Percentiles rank a stretch among this genome's conserved stretches.
Conservation (phyloP, 2,797 vertebrate species). For the Channa striata region DNA sequence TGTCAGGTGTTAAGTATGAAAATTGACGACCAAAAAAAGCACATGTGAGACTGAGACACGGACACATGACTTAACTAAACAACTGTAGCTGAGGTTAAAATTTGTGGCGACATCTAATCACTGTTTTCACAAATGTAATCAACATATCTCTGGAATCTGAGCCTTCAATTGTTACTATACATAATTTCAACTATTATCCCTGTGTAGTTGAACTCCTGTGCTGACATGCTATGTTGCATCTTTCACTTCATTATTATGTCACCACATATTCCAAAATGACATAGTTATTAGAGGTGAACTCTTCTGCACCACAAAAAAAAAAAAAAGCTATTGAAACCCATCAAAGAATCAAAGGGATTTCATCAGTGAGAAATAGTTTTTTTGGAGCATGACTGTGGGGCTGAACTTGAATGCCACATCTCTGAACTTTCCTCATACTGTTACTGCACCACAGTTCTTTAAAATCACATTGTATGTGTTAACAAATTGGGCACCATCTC, state of each 20-base stretch:
- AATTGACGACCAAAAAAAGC: not conserved
- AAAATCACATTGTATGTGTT: not conserved
- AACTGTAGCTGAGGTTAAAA: not conserved
- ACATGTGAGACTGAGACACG: not conserved
- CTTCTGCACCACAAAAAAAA: not conserved
- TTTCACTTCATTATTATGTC: not conserved
- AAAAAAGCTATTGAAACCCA: not conserved
- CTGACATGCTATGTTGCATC: not conserved
- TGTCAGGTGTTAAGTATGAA: slow-evolving; percentile 11
- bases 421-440: not conserved
- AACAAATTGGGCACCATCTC: slow-evolving; percentile 28
- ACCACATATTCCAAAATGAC: not conserved
- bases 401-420: not conserved
- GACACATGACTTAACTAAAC: slow-evolving; percentile 2
- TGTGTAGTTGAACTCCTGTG: not conserved
- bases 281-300: not conserved
- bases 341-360: not conserved
- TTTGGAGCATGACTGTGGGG: not conserved
- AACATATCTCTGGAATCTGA: slow-evolving; percentile 2
- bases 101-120: slow-evolving; percentile 13
- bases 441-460: slow-evolving; percentile 23
- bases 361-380: not conserved
- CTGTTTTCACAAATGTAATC: slow-evolving; percentile 17
- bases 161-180: slow-evolving; percentile 1
- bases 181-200: slow-evolving; percentile 8